phyloP scores from a whole-genome alignment of 2,113 vertebrate species.

The Nyctereutes procyonoides region DNA sequence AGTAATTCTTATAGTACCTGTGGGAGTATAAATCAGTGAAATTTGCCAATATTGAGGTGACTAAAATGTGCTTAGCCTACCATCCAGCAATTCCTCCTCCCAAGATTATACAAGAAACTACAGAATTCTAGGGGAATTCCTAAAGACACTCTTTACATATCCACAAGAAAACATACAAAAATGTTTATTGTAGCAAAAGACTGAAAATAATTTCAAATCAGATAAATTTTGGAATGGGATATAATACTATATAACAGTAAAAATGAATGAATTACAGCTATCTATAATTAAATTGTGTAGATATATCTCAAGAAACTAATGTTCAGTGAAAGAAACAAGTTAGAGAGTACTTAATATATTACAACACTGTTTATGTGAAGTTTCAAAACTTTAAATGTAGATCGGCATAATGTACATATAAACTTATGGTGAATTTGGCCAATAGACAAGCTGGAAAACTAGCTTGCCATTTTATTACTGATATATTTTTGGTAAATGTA shows the following conservation, averaged over 20 bases:
- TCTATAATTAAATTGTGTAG: background rate
- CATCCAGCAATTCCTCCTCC: background rate
- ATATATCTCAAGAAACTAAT: constrained; percentile 6
- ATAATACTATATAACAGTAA: background rate
- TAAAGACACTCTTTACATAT: background rate
- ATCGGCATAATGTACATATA: background rate
- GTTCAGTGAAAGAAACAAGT: constrained; percentile 48
- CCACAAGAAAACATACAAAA: background rate
- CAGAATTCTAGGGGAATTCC: background rate
- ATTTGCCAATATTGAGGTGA: background rate
- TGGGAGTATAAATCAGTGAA: background rate
- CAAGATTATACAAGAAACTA: background rate
- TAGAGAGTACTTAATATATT: constrained; percentile 17
- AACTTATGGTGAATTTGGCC: background rate
- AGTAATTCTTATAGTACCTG: background rate
- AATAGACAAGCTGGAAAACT: background rate
- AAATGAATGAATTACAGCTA: constrained; percentile 18
- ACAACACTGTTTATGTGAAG: background rate
- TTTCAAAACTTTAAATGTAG: constrained; percentile 32
- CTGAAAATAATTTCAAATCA: constrained; percentile 49
- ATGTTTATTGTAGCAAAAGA: constrained; percentile 30
- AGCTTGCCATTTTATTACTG: constrained; percentile 9
- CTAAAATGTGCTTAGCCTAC: constrained; percentile 19
- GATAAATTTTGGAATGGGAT: background rate
- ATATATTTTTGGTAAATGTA: constrained; percentile 9